Conservation (phyloP, 1,140 invertebrate genomes). For the Nephila pilipes region DNA sequence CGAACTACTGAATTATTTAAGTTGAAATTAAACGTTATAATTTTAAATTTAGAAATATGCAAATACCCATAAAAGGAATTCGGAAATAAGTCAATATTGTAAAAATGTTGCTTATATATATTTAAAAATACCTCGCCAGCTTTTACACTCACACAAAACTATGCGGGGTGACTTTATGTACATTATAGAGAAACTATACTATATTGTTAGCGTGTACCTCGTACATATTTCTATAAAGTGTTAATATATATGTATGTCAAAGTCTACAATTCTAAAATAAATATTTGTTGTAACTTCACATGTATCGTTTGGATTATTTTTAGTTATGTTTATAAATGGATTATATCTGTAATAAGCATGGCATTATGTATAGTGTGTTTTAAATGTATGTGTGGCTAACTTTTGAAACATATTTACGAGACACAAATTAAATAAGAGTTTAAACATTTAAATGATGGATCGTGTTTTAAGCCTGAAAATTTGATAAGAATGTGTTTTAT, state of each 20-base stretch:
- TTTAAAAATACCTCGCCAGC: background rate
- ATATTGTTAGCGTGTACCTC: too few relatives aligned
- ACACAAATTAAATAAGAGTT: too few relatives aligned
- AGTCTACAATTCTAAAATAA: background rate
- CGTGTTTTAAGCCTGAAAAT: background rate
- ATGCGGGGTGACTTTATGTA: background rate
- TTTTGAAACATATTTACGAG: background rate
- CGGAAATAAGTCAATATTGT: too few relatives aligned
- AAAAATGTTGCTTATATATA: too few relatives aligned
- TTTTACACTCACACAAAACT: background rate
- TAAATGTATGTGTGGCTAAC: background rate
- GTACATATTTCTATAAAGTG: background rate
- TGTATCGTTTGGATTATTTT: background rate
- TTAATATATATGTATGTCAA: background rate
- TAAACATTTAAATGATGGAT: background rate
- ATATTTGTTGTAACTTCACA: background rate
- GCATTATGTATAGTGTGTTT: background rate
- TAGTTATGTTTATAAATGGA: background rate
- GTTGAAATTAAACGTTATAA: too few relatives aligned
- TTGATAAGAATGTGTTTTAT: background rate
- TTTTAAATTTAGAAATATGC: too few relatives aligned
- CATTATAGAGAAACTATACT: too few relatives aligned
- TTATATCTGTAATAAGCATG: background rate
- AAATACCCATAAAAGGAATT: too few relatives aligned
- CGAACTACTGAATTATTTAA: too few relatives aligned